Percentiles rank a stretch among this genome's conserved stretches.
Evolutionary conservation across 2,888 invertebrate genomes (phyloP).

Genomic region (Athalia rosae): DNA sequence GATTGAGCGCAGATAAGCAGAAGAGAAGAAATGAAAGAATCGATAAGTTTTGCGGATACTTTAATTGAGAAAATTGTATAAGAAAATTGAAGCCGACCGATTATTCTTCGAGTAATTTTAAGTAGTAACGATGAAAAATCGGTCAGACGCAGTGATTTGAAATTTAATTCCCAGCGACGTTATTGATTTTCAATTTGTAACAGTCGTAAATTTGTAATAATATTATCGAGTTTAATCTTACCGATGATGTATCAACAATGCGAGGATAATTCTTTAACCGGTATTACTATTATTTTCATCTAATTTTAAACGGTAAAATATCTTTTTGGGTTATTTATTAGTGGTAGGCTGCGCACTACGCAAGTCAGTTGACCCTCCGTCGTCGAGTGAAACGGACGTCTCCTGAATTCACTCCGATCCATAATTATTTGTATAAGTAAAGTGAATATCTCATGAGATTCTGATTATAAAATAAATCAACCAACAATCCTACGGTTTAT

Average conservation of each 20-base stretch:
- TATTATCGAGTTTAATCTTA: not conserved
- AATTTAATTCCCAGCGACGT: constrained; percentile 21
- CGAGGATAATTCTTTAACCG: constrained; percentile 15
- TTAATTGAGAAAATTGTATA: not conserved
- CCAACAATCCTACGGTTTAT: constrained; percentile 50
- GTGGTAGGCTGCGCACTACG: constrained; percentile 61
- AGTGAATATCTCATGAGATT: constrained; percentile 15
- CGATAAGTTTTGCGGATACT: not conserved
- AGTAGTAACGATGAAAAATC: constrained; percentile 50
- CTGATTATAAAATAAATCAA: not conserved
- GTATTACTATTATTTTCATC: constrained; percentile 34
- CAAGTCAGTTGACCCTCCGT: constrained; percentile 72
- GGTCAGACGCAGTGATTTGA: constrained; percentile 50
- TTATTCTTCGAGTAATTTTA: constrained; percentile 26
- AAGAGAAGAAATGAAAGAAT: constrained; percentile 43
- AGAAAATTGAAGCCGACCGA: not conserved
- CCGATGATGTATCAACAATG: not conserved
- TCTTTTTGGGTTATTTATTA: constrained; percentile 42
- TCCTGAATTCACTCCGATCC: constrained; percentile 43
- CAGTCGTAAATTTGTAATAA: not conserved
- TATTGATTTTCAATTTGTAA: constrained; percentile 28
- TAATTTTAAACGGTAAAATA: constrained; percentile 46
- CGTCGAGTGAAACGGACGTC: constrained; percentile 68
- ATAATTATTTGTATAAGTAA: constrained; percentile 49
- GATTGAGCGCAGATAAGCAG: constrained; percentile 34